Percentiles rank a stretch among this genome's conserved stretches.
Evolutionary conservation across 2,113 vertebrate species (phyloP).

Genomic region (Euleptes europaea): DNA sequence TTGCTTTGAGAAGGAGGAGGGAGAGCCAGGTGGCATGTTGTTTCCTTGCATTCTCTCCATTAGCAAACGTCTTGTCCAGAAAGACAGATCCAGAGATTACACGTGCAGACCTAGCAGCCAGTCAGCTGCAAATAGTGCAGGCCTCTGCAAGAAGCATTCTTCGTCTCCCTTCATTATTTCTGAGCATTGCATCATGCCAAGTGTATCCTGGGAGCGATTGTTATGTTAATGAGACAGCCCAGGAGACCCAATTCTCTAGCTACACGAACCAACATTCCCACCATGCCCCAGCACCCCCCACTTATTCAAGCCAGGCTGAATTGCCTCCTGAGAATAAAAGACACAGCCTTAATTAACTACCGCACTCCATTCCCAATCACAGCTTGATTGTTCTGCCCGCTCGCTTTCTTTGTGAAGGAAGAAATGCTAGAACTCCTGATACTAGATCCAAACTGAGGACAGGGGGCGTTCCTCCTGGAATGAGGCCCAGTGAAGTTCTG

Average conservation of each 20-base stretch:
- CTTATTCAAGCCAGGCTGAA: constrained; percentile 74
- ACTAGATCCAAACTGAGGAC: constrained; percentile 25
- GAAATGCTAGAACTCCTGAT: constrained; percentile 52
- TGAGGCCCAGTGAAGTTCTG: constrained; percentile 33
- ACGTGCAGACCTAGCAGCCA: constrained; percentile 55
- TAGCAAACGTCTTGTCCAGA: constrained; percentile 65
- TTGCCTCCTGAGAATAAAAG: constrained; percentile 78
- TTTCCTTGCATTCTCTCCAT: constrained; percentile 70
- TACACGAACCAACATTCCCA: constrained; percentile 83
- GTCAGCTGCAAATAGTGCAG: constrained; percentile 79
- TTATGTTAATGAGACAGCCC: constrained; percentile 82
- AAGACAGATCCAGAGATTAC: constrained; percentile 55
- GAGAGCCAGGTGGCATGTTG: constrained; percentile 40
- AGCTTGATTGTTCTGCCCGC: constrained; percentile 51
- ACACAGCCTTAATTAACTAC: constrained; percentile 77
- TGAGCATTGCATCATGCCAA: constrained; percentile 79
- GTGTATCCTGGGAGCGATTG: constrained; percentile 83
- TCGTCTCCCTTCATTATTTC: constrained; percentile 43
- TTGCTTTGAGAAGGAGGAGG: constrained; percentile 5
- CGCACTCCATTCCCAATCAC: constrained; percentile 53
- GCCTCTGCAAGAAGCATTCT: constrained; percentile 41
- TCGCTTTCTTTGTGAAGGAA: constrained; percentile 30
- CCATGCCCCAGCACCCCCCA: constrained; percentile 72
- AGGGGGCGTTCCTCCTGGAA: constrained; percentile 16
- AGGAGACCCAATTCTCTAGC: constrained; percentile 63